These are phyloP conservation scores for Acleris laterana DNA, from an alignment of 2,888 invertebrate genomes.

Conservation along the genomic window DNA sequence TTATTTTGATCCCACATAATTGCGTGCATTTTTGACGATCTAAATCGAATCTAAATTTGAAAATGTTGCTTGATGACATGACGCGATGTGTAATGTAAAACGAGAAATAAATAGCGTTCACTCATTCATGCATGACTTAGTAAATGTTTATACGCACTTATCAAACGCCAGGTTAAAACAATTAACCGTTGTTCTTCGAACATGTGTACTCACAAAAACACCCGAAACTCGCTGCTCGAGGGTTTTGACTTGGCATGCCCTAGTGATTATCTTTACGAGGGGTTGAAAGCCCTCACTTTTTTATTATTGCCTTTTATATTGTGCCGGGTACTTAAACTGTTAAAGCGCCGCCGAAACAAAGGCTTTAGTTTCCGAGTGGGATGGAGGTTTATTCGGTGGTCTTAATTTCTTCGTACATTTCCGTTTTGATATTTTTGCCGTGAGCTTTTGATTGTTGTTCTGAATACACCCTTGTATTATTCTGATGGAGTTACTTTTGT, in stretches of 20 bases:
- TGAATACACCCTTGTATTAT: no score
- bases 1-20: no score
- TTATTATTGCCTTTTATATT: conserved; percentile 73
- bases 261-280: conserved; percentile 79
- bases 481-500: no score
- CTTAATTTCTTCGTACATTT: conserved; percentile 31
- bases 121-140: no score
- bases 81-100: no score
- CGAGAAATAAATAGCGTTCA: no score
- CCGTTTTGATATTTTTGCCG: conserved; percentile 15
- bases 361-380: conserved; percentile 53
- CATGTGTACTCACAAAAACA: conserved; percentile 14
- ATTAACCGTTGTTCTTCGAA: neutral
- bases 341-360: conserved; percentile 63
- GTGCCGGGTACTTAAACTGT: conserved; percentile 62
- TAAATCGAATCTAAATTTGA: no score
- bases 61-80: no score
- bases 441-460: conserved; percentile 2
- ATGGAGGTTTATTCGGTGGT: conserved; percentile 48
- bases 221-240: conserved; percentile 39
- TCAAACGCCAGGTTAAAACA: neutral
- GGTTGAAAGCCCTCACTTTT: conserved; percentile 76
- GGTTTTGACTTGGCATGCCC: conserved; percentile 58
- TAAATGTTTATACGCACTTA: no score
- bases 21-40: no score